Base-by-base conservation (phyloP, 1,140 invertebrate genomes). In the Thaumetopoea pityocampa region DNA sequence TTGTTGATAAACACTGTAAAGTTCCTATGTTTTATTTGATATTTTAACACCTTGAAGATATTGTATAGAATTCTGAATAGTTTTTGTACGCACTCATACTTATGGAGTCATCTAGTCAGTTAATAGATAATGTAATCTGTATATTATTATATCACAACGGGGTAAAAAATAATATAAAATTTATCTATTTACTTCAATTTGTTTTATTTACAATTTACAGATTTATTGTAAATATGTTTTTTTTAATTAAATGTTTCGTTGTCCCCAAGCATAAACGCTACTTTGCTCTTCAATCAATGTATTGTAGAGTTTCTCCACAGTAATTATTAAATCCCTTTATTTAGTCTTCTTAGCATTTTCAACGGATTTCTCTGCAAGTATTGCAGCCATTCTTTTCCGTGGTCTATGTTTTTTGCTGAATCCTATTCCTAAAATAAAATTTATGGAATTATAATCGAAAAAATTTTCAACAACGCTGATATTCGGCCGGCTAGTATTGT, bases 321-420 rank as follows among this genome's bases (percentile, higher is more conserved):
- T 2, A 6, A 19, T 9, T 2, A 2, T 11, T 2, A 5, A 27
- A 27, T 9, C 1, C 8, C 5, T n/a, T 22, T 15, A 30, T 32
- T 30, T 41, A 7, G 16, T 8, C 7, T 46, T 37, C 60, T 78
- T 76, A 24, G 38, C 38, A 19, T 10, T 28, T 12, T 17, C 30
- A 27, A 6, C 42, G 17, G 37, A 10, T 41, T 68, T 58, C 11
- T 56, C 51, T 17, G 51, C 58, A 14, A 73, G 28, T 20, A 65
- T 50, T 7, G 67, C 65, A 5, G 66, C 72, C 46, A 57, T 63
- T 54, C 72, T 67, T 51, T 83, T 83, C 47, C 79, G 62, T 15
- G 67, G 61, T 58, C 79, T 68, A 35, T 83, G 79, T 35, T 83
- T 83, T 61, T 80, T 83, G 50, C 55, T 83, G 33, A 83, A 83